Evolutionary conservation across 30 jellyfish, hydroid and myxozoan genomes (phyloP), one percentile per base, ranked within the genome.

Genomic region (Catostylus mosaicus): DNA sequence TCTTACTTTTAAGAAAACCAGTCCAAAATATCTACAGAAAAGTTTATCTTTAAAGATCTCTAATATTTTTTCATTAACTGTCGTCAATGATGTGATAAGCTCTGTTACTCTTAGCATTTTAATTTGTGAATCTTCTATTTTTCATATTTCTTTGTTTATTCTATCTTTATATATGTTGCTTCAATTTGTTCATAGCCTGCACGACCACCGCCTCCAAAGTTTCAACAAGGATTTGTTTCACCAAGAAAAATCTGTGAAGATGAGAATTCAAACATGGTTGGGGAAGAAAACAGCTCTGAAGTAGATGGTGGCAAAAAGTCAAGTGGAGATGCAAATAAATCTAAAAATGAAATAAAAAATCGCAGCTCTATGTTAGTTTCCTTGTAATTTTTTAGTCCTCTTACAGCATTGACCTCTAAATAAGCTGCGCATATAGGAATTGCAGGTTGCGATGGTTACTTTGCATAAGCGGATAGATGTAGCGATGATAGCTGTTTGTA

Each of bases 191-290:
- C 38, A 29, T 54, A 89, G 97, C 97, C 97, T 47, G 95, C 92
- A 20, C 95, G 97, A 11, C 97, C 97, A 16, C 97, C 97, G 5
- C 97, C 97, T 9, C 97, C 97, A 9, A 83, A 89, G 73, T 52
- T 89, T 19, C 35, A 67, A 6, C 94, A 67, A 12, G 83, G 68
- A 33, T 68, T 27, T 18, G 22, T 24, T 4, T 67, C 84, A 1
- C 91, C 91, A 24, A 67, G 91, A 36, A 81, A 81, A 48, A 70
- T 81, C 35, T 61, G 78, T 38, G 77, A 73, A 36, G 91, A 81
- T 68, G 91, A 81, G 69, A 81, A 81, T 45, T 81, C 91, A 14
- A 81, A 81, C 45, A 67, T 67, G 84, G 78, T 81, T 37, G 91
- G 61, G n/a, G 67, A 59, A 9, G 80, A 57, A 33, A 66, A 24